Evolutionary conservation across 2,888 invertebrate species (phyloP).

Genomic region (Troglohyphantes excavatus): DNA sequence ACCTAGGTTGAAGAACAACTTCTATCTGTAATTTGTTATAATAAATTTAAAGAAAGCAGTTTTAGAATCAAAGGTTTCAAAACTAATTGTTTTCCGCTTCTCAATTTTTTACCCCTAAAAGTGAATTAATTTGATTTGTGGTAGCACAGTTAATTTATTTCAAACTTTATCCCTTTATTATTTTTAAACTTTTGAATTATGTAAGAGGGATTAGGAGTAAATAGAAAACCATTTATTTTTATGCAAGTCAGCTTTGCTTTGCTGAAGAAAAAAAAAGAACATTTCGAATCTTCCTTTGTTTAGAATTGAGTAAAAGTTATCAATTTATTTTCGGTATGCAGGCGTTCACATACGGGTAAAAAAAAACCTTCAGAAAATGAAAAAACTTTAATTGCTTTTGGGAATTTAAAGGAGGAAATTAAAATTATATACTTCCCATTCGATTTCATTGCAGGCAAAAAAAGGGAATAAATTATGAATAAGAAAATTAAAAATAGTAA

Average conservation of each 20-base stretch:
- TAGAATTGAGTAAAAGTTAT: conserved; percentile 56
- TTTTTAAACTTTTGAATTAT: conserved; percentile 30
- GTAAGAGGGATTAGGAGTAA: conserved; percentile 60
- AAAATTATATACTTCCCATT: conserved; percentile 15
- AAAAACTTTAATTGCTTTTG: conserved; percentile 52
- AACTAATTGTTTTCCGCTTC: too few species aligned
- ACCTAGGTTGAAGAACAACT: too few species aligned
- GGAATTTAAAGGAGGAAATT: conserved; percentile 54
- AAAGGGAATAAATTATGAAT: conserved; percentile 31
- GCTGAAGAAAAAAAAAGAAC: conserved; percentile 39
- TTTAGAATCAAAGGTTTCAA: too few species aligned
- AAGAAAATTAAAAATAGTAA: conserved; percentile 32
- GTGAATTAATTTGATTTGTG: background rate
- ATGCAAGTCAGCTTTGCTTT: conserved; percentile 51
- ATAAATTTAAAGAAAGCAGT: too few species aligned
- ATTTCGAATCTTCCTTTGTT: conserved; percentile 26
- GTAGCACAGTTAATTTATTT: background rate
- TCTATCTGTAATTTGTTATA: too few species aligned
- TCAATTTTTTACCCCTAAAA: too few species aligned
- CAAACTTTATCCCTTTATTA: conserved; percentile 22
- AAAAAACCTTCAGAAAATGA: conserved; percentile 25
- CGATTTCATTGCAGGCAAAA: conserved; percentile 19
- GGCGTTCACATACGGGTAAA: background rate
- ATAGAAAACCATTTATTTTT: conserved; percentile 68
- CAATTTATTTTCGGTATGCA: conserved; percentile 55